These are phyloP conservation scores for Drosophila setifemur DNA, from an alignment of 1,140 invertebrate species.

Conservation along the genomic window DNA sequence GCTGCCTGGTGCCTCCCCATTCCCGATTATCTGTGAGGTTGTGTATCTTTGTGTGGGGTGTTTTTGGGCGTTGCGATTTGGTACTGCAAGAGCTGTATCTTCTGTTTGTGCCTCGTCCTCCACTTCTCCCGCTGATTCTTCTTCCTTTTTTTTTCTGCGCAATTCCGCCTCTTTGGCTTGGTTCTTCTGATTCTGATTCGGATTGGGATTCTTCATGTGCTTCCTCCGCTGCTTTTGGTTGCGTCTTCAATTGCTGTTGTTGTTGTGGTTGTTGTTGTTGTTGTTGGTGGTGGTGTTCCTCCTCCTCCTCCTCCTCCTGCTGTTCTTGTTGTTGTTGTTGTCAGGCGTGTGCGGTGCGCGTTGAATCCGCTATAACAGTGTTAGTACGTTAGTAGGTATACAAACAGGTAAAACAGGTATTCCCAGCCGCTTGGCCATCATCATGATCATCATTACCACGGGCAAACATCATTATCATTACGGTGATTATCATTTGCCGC, in stretches of 20 bases:
- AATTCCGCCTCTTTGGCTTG: background rate
- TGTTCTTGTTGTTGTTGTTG: conserved; percentile 43
- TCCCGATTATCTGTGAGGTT: background rate
- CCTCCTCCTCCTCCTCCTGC: too few relatives aligned
- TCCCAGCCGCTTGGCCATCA: conserved; percentile 67
- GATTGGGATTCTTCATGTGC: conserved; percentile 14
- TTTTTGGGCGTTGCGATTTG: conserved; percentile 31
- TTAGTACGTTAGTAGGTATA: conserved; percentile 83
- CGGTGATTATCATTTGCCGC: conserved; percentile 33
- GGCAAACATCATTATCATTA: conserved; percentile 40
- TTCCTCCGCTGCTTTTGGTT: conserved; percentile 39
- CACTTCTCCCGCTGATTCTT: background rate
- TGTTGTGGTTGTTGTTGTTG: conserved; percentile 9
- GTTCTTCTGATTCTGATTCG: background rate
- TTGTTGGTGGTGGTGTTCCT: conserved; percentile 8
- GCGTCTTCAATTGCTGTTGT: conserved; percentile 54
- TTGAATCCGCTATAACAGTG: conserved; percentile 82
- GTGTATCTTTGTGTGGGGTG: background rate
- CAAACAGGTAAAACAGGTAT: conserved; percentile 82
- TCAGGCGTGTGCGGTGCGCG: conserved; percentile 69
- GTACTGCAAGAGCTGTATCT: conserved; percentile 12
- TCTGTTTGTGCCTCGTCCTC: background rate
- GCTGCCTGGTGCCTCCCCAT: too few relatives aligned
- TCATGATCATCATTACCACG: conserved; percentile 36
- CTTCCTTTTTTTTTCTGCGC: background rate